Evolutionary conservation across 2,888 invertebrate species (phyloP), one percentile per base, ranked within the genome.

Genomic region (Synergus laeviventris): DNA sequence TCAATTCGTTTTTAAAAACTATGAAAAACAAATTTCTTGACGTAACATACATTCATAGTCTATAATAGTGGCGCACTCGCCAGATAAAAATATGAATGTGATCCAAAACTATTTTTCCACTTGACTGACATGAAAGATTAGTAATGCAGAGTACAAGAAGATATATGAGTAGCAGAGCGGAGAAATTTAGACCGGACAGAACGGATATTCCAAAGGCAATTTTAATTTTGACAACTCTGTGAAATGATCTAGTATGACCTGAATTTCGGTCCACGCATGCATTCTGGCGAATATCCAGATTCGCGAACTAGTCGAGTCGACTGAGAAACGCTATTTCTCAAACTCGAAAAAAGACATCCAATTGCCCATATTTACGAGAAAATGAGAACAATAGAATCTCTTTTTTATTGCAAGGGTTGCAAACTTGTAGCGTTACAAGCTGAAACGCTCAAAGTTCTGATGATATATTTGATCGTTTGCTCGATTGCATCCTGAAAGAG

Each of bases 391-490:
- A 70, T 70, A 49, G 49, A 42, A 7, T 45, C 2, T 14, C 16
- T 62, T 61, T 36, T 62, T 62, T 62, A 70, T 9, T 31, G n/a
- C 21, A 9, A 31, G 24, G 24, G 5, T 16, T 31, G 31, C 31
- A 70, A 70, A 49, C n/a, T 49, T 49, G 45, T 45, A 70, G 42
- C 14, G n/a, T 9, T 61, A 14, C 36, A 31, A 24, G n/a, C 31
- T 31, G 45, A 31, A 36, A 70, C 49, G 24, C n/a, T 49, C 31
- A 70, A 31, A 36, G 45, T 36, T 70, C 42, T 31, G 49, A 75
- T 75, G 70, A 75, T 75, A 75, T 66, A 75, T 59, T 75, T 75
- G 64, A 66, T 64, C 64, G 59, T 45, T 49, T 31, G 60, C 38
- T 49, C 39, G 39, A 73, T 73, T 76, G 70, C 64, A 74, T 74